Evolutionary conservation across 2,113 vertebrate genomes (phyloP).

Genomic region (Psilopsiagon aymara): DNA sequence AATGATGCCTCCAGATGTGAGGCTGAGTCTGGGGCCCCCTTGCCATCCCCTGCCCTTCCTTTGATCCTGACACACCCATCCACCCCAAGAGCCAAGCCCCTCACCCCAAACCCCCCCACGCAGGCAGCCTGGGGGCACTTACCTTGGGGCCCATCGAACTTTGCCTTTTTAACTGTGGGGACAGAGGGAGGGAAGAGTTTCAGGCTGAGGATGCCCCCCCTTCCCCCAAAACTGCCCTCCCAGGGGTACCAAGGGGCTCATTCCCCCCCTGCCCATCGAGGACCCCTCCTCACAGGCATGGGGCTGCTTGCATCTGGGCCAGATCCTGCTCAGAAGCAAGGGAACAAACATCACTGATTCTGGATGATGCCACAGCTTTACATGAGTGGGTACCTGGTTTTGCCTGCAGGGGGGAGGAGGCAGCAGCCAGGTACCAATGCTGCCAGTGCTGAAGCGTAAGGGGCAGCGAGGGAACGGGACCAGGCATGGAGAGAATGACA

Average conservation of each 20-base stretch:
- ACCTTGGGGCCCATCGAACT: slow-evolving; percentile 98
- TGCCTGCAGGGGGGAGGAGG: background rate
- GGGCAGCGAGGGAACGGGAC: accelerated
- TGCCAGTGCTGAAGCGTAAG: accelerated
- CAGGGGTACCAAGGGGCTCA: accelerated
- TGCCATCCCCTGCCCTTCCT: background rate
- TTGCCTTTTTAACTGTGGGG: slow-evolving; percentile 92
- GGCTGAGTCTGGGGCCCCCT: background rate
- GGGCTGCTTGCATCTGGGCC: background rate
- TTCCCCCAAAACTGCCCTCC: background rate
- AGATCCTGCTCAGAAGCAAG: background rate
- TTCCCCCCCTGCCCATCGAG: background rate
- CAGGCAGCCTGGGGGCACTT: slow-evolving; percentile 44
- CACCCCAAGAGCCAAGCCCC: background rate
- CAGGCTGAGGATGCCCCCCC: background rate
- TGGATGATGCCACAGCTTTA: background rate
- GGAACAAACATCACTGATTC: accelerated
- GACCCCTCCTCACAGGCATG: background rate
- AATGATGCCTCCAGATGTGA: background rate
- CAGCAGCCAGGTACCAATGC: background rate
- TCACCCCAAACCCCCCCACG: accelerated
- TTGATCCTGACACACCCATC: background rate
- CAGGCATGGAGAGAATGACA: background rate
- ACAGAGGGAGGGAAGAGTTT: background rate
- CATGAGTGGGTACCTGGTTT: background rate